phyloP scores from a whole-genome alignment of 2,888 invertebrate species.

The Tetramorium bicarinatum region DNA sequence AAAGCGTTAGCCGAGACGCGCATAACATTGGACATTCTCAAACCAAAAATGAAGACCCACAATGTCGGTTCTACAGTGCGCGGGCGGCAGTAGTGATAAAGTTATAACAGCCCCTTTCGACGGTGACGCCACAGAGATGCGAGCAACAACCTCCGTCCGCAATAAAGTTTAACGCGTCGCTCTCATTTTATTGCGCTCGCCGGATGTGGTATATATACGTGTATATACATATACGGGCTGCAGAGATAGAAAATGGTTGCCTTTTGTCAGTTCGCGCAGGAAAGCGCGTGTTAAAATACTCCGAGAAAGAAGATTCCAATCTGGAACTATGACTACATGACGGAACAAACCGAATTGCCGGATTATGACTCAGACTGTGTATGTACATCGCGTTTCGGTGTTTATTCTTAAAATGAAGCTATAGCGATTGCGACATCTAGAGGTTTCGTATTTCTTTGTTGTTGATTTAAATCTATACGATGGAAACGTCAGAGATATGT shows the following conservation, averaged over 20 bases:
- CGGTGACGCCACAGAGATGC: slow-evolving; percentile 61
- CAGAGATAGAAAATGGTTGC: slow-evolving; percentile 54
- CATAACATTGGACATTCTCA: slow-evolving; percentile 44
- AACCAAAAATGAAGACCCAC: slow-evolving; percentile 44
- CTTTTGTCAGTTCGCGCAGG: slow-evolving; percentile 42
- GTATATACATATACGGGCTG: not conserved
- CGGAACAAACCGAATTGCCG: slow-evolving; percentile 22
- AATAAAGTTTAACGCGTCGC: slow-evolving; percentile 73
- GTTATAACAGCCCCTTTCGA: slow-evolving; percentile 71
- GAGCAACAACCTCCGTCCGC: slow-evolving; percentile 67
- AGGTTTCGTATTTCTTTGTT: too few species aligned
- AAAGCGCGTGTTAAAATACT: slow-evolving; percentile 48
- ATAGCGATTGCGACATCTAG: too few species aligned
- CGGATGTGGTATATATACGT: slow-evolving; percentile 44
- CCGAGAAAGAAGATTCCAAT: slow-evolving; percentile 41
- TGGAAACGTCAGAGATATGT: too few species aligned
- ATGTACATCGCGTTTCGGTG: not conserved
- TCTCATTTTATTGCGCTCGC: slow-evolving; percentile 71
- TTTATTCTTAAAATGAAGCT: too few species aligned
- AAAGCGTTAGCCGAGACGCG: slow-evolving; percentile 12
- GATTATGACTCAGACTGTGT: slow-evolving; percentile 23
- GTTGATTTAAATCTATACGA: too few species aligned
- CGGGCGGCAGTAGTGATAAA: slow-evolving; percentile 67
- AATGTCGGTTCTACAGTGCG: slow-evolving; percentile 44
- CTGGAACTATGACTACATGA: not conserved